Evolutionary conservation across 1,140 invertebrate species (phyloP).

Genomic region (Caerostris extrusa): DNA sequence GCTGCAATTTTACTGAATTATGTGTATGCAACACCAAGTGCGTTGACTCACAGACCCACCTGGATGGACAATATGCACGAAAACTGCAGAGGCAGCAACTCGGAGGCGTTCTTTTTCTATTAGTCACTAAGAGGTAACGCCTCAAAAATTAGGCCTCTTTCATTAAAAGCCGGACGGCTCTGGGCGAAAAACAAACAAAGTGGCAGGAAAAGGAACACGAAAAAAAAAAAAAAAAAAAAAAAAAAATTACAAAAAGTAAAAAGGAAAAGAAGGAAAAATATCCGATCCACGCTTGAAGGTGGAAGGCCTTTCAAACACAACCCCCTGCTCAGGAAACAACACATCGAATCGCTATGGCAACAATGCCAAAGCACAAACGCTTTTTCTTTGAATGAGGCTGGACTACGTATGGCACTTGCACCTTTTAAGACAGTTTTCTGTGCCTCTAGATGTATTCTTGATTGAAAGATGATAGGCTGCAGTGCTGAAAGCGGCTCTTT

Average conservation of each 20-base stretch:
- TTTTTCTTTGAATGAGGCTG: slow-evolving; percentile 23
- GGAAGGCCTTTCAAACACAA: slow-evolving; percentile 59
- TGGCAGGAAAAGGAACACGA: background rate
- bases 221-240: too few species aligned
- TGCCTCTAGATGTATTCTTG: slow-evolving; percentile 6
- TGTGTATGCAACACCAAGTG: background rate
- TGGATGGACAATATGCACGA: slow-evolving; percentile 11
- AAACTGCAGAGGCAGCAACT: background rate
- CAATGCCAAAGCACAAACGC: background rate
- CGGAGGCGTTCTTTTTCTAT: slow-evolving; percentile 46
- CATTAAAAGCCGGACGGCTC: slow-evolving; percentile 26
- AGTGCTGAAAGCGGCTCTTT: background rate
- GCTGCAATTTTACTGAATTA: background rate
- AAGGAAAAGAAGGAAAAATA: background rate
- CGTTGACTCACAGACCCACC: slow-evolving; percentile 7
- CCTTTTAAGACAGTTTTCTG: slow-evolving; percentile 26
- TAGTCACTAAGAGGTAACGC: slow-evolving; percentile 65
- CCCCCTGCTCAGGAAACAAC: slow-evolving; percentile 39
- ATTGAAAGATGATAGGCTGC: slow-evolving; percentile 54
- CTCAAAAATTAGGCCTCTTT: slow-evolving; percentile 42
- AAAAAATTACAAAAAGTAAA: background rate
- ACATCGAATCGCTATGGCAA: slow-evolving; percentile 60
- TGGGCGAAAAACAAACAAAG: slow-evolving; percentile 46
- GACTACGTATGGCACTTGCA: background rate
- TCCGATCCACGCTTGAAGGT: background rate